Evolutionary conservation across 2,888 invertebrate genomes (phyloP).

Genomic region (Halictus quadricinctus): DNA sequence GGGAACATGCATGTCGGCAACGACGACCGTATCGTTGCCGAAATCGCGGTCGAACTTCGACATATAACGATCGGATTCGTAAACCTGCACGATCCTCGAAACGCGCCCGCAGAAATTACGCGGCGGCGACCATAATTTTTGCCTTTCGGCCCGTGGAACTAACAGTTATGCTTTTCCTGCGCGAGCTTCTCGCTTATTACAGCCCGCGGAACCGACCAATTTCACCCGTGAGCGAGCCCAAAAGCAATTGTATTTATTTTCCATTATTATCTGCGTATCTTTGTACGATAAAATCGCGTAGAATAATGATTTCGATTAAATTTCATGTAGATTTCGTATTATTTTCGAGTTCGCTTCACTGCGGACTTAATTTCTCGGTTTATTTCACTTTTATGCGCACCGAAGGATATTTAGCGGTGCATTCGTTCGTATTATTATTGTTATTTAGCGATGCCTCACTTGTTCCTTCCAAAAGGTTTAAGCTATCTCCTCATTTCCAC

Average conservation of each 20-base stretch:
- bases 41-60: slow-evolving; percentile 31
- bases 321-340: not conserved
- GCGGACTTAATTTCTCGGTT: not conserved
- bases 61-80: slow-evolving; percentile 2
- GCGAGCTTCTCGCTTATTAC: not conserved
- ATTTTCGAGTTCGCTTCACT: not conserved
- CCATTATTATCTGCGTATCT: not conserved
- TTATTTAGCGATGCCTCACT: not conserved
- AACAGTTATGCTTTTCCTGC: slow-evolving; percentile 9
- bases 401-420: not conserved
- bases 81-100: slow-evolving; percentile 1
- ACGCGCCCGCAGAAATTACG: not conserved
- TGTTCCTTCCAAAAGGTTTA: not conserved
- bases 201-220: not conserved
- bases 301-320: not conserved
- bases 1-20: slow-evolving; percentile 36
- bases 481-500: not conserved
- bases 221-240: not conserved
- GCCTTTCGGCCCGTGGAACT: not conserved
- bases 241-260: not conserved
- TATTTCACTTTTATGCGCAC: not conserved
- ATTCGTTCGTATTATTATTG: not conserved
- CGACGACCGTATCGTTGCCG: slow-evolving; percentile 2
- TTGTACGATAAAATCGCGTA: not conserved
- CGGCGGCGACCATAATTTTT: not conserved